Evolutionary conservation across 2,797 vertebrate species (phyloP), one percentile per base, ranked within the genome.

Genomic region (Salmo trutta): DNA sequence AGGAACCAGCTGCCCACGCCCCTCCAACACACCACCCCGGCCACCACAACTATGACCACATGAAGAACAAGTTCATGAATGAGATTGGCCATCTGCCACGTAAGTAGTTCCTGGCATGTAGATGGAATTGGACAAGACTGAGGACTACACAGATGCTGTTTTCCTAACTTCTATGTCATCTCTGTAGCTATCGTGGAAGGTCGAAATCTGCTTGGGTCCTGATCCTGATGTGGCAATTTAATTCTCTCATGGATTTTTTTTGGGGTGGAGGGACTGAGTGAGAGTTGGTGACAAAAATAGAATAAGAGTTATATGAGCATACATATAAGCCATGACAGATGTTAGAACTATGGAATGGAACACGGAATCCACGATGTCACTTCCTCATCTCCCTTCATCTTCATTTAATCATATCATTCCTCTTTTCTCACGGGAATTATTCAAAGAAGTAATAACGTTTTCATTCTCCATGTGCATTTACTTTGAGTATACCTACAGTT

Each of bases 51-150:
- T 96, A 96, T 85, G 91, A 94, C 73, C 88, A 95, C 87, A 95
- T 96, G 91, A 96, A 94, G 88, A 91, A 93, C 79, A 96, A 96
- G 87, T 96, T 96, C 88, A 94, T 95, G 94, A 96, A 95, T 78
- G 94, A 96, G 81, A 84, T 96, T 21, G 86, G 78, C 74, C 94
- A 92, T 69, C 87, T 95, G 77, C 88, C 93, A 80, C 89, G 95
- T 96, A 87, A 93, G 95, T 41, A 51, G 1, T 36, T 7, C 53
- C 0, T 69, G 7, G n/a, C 54, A 5, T 5, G 2, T 4, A n/a
- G 33, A 41, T 15, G 67, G 31, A 36, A 69, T 41, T 59, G 56
- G 56, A n/a, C 19, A 10, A 47, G 15, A 17, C 19, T 70, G 16
- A 70, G 36, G 2, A 70, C 31, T 59, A 8, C 3, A 76, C 73